Evolutionary conservation across 2,888 invertebrate genomes (phyloP).

Genomic region (Clitarchus hookeri): DNA sequence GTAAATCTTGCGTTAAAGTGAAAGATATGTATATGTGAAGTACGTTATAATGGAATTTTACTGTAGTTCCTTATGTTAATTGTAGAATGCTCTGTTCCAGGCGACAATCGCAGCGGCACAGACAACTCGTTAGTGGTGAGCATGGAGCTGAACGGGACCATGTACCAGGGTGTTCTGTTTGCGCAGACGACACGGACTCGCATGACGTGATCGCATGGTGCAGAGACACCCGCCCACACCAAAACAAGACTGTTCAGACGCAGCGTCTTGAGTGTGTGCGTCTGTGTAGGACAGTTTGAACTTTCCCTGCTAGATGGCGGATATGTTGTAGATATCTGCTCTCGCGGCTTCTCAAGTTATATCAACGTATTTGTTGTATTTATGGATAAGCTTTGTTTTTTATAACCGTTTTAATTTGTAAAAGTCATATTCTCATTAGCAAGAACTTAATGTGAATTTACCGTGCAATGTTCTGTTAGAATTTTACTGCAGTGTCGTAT

Average conservation of each 20-base stretch:
- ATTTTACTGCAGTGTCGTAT: neutral
- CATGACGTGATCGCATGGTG: slow-evolving; percentile 23
- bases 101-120: slow-evolving; percentile 74
- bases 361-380: neutral
- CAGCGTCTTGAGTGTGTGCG: neutral
- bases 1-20: too few species aligned
- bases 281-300: neutral
- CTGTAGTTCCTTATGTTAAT: too few species aligned
- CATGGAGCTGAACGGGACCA: slow-evolving; percentile 94
- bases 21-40: too few species aligned
- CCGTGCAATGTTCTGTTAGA: neutral
- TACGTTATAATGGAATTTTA: too few species aligned
- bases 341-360: neutral
- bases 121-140: slow-evolving; percentile 91
- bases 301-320: neutral
- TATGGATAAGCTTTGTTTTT: neutral
- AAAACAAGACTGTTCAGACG: neutral
- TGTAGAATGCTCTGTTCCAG: slow-evolving; percentile 58
- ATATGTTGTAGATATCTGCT: neutral
- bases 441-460: neutral
- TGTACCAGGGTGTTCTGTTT: slow-evolving; percentile 94
- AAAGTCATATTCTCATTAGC: neutral
- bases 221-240: neutral
- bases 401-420: neutral
- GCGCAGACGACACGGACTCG: slow-evolving; percentile 56